phyloP scores from a whole-genome alignment of 2,888 invertebrate species.

The Eilema depressum region DNA sequence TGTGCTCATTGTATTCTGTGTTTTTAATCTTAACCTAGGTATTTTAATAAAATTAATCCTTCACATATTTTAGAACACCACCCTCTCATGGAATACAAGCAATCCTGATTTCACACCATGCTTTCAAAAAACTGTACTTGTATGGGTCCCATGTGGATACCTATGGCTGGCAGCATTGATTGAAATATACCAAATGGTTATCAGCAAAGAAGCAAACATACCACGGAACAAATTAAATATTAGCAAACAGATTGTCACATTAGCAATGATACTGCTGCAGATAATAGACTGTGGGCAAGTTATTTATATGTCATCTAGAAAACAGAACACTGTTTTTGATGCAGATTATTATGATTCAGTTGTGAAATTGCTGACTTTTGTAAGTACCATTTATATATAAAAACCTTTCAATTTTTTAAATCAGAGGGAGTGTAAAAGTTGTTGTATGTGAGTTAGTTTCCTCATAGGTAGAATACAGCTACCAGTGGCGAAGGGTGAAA shows the following conservation, averaged over 20 bases:
- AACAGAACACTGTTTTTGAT: slow-evolving; percentile 83
- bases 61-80: slow-evolving; percentile 88
- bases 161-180: slow-evolving; percentile 92
- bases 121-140: slow-evolving; percentile 95
- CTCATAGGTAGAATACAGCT: too few species aligned
- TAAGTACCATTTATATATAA: slow-evolving; percentile 86
- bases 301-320: slow-evolving; percentile 81
- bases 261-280: slow-evolving; percentile 88
- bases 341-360: slow-evolving; percentile 70
- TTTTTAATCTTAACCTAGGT: not conserved
- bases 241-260: slow-evolving; percentile 89
- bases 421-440: not conserved
- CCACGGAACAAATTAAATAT: slow-evolving; percentile 91
- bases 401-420: not conserved
- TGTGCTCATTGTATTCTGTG: not conserved
- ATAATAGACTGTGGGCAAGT: slow-evolving; percentile 89
- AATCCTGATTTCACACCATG: slow-evolving; percentile 95
- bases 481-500: too few species aligned
- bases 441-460: too few species aligned
- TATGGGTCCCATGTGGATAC: slow-evolving; percentile 95
- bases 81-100: slow-evolving; percentile 92
- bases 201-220: slow-evolving; percentile 91
- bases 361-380: slow-evolving; percentile 92
- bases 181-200: slow-evolving; percentile 90
- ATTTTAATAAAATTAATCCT: not conserved